These are phyloP conservation scores for Erebia palarica DNA, from an alignment of 2,888 invertebrate genomes.

Conservation along the genomic window DNA sequence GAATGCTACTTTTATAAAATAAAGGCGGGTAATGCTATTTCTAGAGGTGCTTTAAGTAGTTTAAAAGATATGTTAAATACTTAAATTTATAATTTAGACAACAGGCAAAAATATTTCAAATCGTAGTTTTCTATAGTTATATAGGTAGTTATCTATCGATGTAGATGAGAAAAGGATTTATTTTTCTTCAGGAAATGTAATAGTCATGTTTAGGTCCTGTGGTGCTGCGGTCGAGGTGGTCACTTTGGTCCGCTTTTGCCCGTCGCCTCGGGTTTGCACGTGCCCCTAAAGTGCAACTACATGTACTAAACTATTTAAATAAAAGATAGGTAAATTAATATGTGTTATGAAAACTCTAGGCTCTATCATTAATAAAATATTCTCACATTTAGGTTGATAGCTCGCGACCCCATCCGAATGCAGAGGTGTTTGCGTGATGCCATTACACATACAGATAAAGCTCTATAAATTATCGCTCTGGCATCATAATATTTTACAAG, in stretches of 20 bases:
- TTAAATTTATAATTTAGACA: background rate
- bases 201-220: conserved; percentile 22
- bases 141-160: too few species aligned
- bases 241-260: conserved; percentile 24
- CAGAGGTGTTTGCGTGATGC: conserved; percentile 42
- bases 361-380: conserved; percentile 23
- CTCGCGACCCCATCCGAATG: conserved; percentile 41
- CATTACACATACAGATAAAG: conserved; percentile 41
- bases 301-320: conserved; percentile 34
- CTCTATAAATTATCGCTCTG: conserved; percentile 39
- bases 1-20: background rate
- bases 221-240: conserved; percentile 32
- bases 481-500: background rate
- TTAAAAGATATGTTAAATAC: background rate
- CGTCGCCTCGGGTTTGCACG: conserved; percentile 33
- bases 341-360: conserved; percentile 1
- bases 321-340: background rate
- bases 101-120: background rate
- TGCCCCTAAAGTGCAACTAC: conserved; percentile 43
- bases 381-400: conserved; percentile 40
- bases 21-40: background rate
- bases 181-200: conserved; percentile 24
- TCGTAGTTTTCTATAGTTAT: background rate
- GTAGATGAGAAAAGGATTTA: background rate
- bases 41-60: background rate